phyloP scores from a whole-genome alignment of 2,888 invertebrate species.

The Labia minor region DNA sequence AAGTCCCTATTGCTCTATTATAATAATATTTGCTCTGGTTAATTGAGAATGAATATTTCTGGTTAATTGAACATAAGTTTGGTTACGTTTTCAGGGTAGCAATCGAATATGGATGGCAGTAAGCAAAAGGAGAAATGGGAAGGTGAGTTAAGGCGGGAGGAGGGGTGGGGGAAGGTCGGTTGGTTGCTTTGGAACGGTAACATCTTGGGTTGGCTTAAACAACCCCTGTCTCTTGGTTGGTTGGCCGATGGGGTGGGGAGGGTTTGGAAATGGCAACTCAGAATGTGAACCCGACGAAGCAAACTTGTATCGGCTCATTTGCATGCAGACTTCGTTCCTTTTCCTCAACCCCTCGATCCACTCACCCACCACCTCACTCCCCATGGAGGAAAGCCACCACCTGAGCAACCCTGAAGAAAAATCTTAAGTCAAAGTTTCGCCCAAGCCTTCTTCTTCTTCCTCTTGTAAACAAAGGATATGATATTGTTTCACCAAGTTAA shows the following conservation, averaged over 20 bases:
- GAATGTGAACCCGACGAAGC: not conserved
- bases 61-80: not conserved
- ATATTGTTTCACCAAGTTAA: not conserved
- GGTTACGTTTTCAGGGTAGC: not conserved
- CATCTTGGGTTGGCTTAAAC: not conserved
- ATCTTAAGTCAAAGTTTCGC: not conserved
- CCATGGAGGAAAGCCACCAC: not conserved
- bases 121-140: too few relatives aligned
- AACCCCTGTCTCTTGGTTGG: too few relatives aligned
- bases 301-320: not conserved
- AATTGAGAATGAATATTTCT: too few relatives aligned
- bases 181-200: not conserved
- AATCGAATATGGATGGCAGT: not conserved
- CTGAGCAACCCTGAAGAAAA: not conserved
- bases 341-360: not conserved
- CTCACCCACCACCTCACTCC: not conserved
- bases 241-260: too few relatives aligned
- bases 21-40: too few relatives aligned
- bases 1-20: too few relatives aligned
- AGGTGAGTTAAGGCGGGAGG: too few relatives aligned
- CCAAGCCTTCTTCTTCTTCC: too few relatives aligned
- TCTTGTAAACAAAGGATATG: not conserved
- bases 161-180: not conserved
- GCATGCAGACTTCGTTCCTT: not conserved
- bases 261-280: not conserved